Evolutionary conservation across 2,797 vertebrate genomes (phyloP).

Genomic region (Nannoperca obscura): DNA sequence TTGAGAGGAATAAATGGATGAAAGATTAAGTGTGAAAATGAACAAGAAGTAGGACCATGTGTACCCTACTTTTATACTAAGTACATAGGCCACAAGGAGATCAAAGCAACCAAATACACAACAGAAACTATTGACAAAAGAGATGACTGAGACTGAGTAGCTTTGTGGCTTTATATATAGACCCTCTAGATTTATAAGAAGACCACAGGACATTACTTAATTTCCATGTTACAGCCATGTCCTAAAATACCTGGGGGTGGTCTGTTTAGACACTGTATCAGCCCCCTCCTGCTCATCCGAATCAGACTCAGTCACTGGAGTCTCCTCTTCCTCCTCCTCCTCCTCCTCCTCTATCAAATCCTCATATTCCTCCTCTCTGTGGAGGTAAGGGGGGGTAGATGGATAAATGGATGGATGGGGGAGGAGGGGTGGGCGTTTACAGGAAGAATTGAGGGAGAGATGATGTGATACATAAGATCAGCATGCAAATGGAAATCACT

Average conservation of each 20-base stretch:
- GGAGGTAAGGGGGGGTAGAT: constrained; percentile 22
- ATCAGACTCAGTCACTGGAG: constrained; percentile 81
- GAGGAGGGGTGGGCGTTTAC: constrained; percentile 15
- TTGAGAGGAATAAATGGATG: constrained; percentile 50
- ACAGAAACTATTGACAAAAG: constrained; percentile 1
- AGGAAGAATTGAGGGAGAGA: constrained; percentile 45
- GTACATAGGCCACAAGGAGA: neutral
- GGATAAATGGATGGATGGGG: constrained; percentile 24
- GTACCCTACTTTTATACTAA: neutral
- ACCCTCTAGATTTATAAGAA: neutral
- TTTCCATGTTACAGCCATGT: constrained; percentile 23
- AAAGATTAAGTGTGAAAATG: constrained; percentile 14
- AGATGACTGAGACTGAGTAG: neutral
- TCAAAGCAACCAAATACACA: constrained; percentile 24
- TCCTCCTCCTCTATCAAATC: constrained; percentile 62
- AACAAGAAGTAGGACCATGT: constrained; percentile 1
- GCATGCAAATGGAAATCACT: constrained; percentile 53
- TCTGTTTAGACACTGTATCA: constrained; percentile 70
- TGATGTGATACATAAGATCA: constrained; percentile 45
- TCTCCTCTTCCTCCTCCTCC: constrained; percentile 72
- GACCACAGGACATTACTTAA: constrained; percentile 9
- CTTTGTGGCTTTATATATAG: neutral
- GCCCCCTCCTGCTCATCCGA: constrained; percentile 80
- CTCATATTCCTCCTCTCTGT: constrained; percentile 83
- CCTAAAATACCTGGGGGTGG: constrained; percentile 81